Conservation (phyloP, 2,797 vertebrate genomes). For the Hafferia zeledoni region DNA sequence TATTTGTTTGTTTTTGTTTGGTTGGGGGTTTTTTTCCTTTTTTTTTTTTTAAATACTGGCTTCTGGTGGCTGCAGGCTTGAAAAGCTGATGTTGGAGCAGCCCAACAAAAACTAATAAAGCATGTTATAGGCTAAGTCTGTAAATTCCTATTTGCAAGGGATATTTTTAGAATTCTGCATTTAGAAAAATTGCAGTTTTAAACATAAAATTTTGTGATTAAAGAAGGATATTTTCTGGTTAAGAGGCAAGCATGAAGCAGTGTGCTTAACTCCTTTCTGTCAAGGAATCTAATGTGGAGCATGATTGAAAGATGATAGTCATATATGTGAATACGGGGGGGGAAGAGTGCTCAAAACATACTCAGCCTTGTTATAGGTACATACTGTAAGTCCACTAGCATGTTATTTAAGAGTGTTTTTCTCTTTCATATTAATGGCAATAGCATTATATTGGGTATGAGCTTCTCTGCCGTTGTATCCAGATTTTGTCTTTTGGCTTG, state of each 20-base stretch:
- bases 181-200: background rate
- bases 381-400: background rate
- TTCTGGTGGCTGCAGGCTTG: background rate
- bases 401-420: background rate
- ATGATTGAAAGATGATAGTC: rapidly evolving
- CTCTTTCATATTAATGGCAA: background rate
- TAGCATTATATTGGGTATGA: background rate
- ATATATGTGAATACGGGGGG: background rate
- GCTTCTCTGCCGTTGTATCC: background rate
- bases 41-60: background rate
- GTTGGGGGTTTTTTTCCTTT: background rate
- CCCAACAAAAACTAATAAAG: background rate
- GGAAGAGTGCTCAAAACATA: background rate
- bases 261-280: background rate
- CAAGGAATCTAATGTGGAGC: background rate
- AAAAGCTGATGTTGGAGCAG: background rate
- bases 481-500: background rate
- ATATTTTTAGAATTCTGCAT: background rate
- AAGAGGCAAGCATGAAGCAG: background rate
- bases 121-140: background rate
- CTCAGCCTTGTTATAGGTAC: background rate
- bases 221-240: background rate
- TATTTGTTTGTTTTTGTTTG: background rate
- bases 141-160: background rate
- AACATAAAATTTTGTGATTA: background rate